phyloP scores from a whole-genome alignment of 2,888 invertebrate species.

The Chironomus riparius region DNA sequence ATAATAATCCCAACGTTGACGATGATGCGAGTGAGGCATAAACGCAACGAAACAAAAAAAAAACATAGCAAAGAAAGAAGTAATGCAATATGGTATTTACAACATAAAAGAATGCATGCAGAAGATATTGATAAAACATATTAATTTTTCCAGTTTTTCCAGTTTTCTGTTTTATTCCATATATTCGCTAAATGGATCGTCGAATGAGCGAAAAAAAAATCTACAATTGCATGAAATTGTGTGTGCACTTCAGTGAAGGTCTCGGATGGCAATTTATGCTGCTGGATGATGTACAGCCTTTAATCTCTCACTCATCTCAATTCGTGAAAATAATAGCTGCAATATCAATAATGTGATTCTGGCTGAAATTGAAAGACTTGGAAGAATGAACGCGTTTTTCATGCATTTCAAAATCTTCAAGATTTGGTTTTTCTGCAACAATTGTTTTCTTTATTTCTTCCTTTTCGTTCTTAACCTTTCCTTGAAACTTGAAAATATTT shows the following conservation, averaged over 20 bases:
- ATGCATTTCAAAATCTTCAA: background rate
- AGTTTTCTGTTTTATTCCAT: background rate
- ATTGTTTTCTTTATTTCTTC: no score
- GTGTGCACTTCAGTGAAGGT: background rate
- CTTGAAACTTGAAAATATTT: background rate
- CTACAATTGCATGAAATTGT: background rate
- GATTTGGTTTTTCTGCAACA: background rate
- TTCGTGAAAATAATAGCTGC: background rate
- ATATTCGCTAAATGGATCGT: background rate
- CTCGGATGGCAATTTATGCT: constrained; percentile 6
- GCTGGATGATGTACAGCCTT: constrained; percentile 1
- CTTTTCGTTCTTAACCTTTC: background rate
- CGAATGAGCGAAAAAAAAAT: background rate
- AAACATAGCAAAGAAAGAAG: background rate
- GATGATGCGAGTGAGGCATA: background rate
- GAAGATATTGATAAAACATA: constrained; percentile 27
- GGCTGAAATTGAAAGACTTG: background rate
- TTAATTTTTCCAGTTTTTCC: constrained; percentile 27
- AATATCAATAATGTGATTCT: background rate
- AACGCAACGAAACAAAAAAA: background rate
- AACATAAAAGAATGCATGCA: constrained; percentile 27
- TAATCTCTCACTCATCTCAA: background rate
- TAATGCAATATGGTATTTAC: constrained; percentile 27
- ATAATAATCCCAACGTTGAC: background rate
- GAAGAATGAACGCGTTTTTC: background rate